These are phyloP conservation scores for Noturus placidus DNA, from an alignment of 2,113 vertebrate species.

Conservation along the genomic window DNA sequence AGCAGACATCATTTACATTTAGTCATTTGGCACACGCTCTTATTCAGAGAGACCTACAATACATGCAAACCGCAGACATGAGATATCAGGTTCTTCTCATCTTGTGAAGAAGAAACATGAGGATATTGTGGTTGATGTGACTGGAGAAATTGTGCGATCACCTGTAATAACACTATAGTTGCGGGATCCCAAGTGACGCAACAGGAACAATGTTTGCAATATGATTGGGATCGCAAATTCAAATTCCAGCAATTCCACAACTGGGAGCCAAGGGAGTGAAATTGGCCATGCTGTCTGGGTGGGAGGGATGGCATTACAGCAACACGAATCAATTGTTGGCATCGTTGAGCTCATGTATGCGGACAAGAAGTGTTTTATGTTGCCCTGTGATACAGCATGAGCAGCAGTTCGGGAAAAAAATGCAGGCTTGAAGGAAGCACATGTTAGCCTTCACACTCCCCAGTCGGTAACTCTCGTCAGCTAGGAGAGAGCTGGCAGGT, in stretches of 20 bases:
- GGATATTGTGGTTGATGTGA: neutral
- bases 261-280: neutral
- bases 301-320: neutral
- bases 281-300: neutral
- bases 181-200: neutral
- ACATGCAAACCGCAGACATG: neutral
- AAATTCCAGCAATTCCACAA: neutral
- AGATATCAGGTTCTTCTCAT: neutral
- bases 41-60: neutral
- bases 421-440: neutral
- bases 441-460: neutral
- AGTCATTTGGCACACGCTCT: neutral
- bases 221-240: neutral
- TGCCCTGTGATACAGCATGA: neutral
- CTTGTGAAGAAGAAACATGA: too few species aligned
- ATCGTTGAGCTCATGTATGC: neutral
- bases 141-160: neutral
- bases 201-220: neutral
- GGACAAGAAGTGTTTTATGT: neutral
- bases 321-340: neutral
- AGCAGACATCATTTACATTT: neutral
- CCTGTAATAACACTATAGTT: neutral
- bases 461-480: neutral
- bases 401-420: neutral
- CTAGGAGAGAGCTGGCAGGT: neutral